phyloP scores from a whole-genome alignment of 2,113 vertebrate genomes.

The Boleophthalmus pectinirostris region DNA sequence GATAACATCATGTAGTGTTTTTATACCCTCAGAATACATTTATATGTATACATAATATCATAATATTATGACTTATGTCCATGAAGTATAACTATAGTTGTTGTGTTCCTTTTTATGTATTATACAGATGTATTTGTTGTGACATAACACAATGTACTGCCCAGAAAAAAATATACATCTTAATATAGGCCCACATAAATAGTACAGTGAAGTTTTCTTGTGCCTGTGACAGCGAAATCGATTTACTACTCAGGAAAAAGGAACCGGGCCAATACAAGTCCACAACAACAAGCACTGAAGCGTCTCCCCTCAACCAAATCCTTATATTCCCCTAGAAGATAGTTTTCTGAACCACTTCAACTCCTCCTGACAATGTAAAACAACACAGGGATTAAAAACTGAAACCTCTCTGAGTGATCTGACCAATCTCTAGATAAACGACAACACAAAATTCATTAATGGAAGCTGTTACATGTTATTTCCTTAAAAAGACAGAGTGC shows the following conservation, averaged over 20 bases:
- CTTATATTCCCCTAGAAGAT: background rate
- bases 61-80: background rate
- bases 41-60: no score
- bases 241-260: conserved; percentile 4
- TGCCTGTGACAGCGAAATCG: conserved; percentile 1
- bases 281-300: conserved; percentile 28
- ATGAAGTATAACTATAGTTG: background rate
- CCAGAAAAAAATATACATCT: background rate
- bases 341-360: background rate
- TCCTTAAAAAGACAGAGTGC: conserved; percentile 48
- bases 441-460: conserved; percentile 52
- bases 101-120: background rate
- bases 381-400: conserved; percentile 38
- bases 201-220: conserved; percentile 9
- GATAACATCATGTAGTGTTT: no score
- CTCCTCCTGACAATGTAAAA: conserved; percentile 18
- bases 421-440: conserved; percentile 45
- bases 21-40: no score
- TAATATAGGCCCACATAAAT: background rate
- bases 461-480: conserved; percentile 55
- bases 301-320: conserved; percentile 18
- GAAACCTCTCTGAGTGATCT: conserved; percentile 38
- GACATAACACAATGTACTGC: background rate
- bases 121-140: background rate
- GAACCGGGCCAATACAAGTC: conserved; percentile 21